phyloP scores from a whole-genome alignment of 2,113 vertebrate genomes.

The Tupaia tana region DNA sequence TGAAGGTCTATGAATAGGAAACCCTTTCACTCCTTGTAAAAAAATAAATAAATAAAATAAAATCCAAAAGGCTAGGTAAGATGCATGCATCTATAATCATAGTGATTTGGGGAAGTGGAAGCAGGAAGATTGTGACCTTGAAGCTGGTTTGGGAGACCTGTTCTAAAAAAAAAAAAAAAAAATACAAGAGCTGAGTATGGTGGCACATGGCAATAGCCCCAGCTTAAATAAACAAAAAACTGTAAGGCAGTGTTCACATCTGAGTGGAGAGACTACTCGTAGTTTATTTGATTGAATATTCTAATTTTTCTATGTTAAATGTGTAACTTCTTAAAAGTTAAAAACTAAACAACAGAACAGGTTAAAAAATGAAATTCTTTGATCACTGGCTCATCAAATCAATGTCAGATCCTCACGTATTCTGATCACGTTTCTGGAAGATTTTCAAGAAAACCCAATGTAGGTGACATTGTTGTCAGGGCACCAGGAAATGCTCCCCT shows the following conservation, averaged over 20 bases:
- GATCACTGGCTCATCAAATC: not conserved
- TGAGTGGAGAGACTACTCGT: not conserved
- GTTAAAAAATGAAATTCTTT: not conserved
- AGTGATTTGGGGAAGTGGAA: too few relatives aligned
- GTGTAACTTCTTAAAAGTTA: conserved; percentile 44
- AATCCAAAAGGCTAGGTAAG: too few relatives aligned
- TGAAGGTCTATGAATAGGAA: not conserved
- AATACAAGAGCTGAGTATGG: too few relatives aligned
- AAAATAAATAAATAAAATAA: not conserved
- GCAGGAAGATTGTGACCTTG: too few relatives aligned
- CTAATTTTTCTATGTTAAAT: conserved; percentile 24
- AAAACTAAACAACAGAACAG: not conserved
- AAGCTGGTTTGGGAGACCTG: too few relatives aligned
- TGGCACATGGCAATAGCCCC: too few relatives aligned
- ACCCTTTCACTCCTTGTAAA: conserved; percentile 23
- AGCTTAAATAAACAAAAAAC: not conserved
- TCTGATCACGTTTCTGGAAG: conserved; percentile 34
- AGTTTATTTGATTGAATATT: not conserved
- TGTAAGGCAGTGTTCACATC: not conserved
- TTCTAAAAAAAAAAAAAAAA: too few relatives aligned
- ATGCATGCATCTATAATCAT: too few relatives aligned
- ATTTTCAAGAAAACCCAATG: conserved; percentile 23
- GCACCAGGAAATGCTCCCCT: not conserved
- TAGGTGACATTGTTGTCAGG: conserved; percentile 62
- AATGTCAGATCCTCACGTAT: not conserved